Evolutionary conservation across 2,888 invertebrate species (phyloP), one percentile per base, ranked within the genome.

Genomic region (Lasioglossum villosulum): DNA sequence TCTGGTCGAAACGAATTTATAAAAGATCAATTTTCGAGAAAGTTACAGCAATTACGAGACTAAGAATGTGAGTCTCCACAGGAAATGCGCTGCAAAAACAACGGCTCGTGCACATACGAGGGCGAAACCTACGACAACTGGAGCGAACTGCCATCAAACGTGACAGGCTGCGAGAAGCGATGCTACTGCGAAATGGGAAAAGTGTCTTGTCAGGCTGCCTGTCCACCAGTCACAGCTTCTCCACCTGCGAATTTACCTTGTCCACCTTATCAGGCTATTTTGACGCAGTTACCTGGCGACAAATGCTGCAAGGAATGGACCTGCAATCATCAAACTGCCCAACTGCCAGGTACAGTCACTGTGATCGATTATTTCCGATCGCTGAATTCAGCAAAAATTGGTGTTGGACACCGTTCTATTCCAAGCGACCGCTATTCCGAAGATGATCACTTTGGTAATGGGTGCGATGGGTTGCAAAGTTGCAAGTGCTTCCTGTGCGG

Each of bases 141-240:
- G 97, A 97, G 97, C 80, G 97, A 97, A 91, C 97, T 99, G 72
- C 98, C 98, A 0, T 95, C 96, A 14, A 96, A 97, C 78, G 95
- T 98, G 4, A 98, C 98, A 19, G 98, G 98, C 76, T 99, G 98
- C 93, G 98, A 98, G 87, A 96, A 97, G 90, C 96, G 97, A 90
- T 99, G 98, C 93, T 98, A 97, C 94, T 99, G 98, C 93, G 98
- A 98, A 94, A 97, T 97, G 95, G 98, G 98, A 27, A 98, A 97
- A 89, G 96, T 99, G 30, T 97, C 98, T 86, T 99, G 99, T 92
- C 97, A 97, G 89, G 97, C 97, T 59, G 96, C 97, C 23, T 99
- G 99, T 95, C 96, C 97, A 2, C 97, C 97, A 0, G 96, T 98
- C 0, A 96, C 98, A 0, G 97, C 97, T 0, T 92, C 97, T 45